These are phyloP conservation scores for Thymelicus sylvestris DNA, from an alignment of 2,888 invertebrate genomes.

Conservation along the genomic window DNA sequence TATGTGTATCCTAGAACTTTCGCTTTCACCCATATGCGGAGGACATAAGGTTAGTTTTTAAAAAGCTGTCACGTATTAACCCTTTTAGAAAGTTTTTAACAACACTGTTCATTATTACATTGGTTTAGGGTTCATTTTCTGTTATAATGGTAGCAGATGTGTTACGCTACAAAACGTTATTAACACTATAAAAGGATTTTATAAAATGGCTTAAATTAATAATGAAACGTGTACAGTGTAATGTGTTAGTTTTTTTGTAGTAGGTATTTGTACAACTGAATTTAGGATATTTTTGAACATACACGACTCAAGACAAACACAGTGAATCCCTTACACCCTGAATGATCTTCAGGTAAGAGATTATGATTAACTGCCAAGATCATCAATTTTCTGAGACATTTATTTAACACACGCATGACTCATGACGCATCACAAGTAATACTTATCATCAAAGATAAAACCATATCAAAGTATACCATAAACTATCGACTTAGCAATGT, in stretches of 20 bases:
- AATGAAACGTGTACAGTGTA: background rate
- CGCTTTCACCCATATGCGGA: background rate
- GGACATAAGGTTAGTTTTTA: slow-evolving; percentile 12
- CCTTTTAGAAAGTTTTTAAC: background rate
- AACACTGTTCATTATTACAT: background rate
- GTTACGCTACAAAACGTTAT: slow-evolving; percentile 17
- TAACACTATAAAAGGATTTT: slow-evolving; percentile 22
- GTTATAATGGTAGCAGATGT: slow-evolving; percentile 9
- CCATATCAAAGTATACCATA: slow-evolving; percentile 65
- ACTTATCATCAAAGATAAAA: slow-evolving; percentile 61
- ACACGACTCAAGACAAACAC: too few species aligned
- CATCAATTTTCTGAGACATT: background rate
- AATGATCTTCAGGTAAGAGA: too few species aligned
- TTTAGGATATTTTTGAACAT: too few species aligned
- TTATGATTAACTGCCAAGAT: background rate
- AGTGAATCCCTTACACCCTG: too few species aligned
- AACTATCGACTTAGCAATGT: slow-evolving; percentile 61
- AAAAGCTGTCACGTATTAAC: slow-evolving; percentile 4
- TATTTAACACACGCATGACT: background rate
- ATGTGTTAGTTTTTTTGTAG: background rate
- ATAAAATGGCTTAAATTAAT: slow-evolving; percentile 10
- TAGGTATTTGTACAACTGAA: too few species aligned
- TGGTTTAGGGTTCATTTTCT: background rate
- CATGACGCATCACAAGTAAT: slow-evolving; percentile 41
- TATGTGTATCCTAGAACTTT: background rate